Percentiles rank a stretch among this genome's conserved stretches.
These are phyloP conservation scores for Sebastes hubbsi DNA, from an alignment of 2,797 vertebrate genomes.

Conservation along the genomic window DNA sequence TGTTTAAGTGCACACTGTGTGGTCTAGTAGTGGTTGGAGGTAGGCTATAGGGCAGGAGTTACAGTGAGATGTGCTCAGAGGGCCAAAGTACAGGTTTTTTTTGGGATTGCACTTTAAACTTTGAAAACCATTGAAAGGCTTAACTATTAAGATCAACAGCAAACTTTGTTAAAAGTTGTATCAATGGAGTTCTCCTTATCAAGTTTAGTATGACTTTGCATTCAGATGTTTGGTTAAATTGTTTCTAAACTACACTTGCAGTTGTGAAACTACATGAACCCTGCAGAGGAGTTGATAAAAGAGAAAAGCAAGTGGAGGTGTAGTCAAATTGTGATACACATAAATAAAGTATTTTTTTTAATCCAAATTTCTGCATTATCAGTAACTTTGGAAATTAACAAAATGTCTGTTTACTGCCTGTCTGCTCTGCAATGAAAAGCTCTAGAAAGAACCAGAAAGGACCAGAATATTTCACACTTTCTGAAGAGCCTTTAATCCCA, in stretches of 20 bases:
- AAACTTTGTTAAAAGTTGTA: background rate
- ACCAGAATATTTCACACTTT: background rate
- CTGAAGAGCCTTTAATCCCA: background rate
- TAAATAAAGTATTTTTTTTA: background rate
- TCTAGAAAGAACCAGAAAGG: no score
- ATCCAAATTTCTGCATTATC: background rate
- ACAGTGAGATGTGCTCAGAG: background rate
- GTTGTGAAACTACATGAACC: background rate
- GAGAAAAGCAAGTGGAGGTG: background rate
- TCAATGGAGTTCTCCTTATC: background rate
- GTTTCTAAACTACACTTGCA: background rate
- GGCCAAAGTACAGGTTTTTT: conserved; percentile 36
- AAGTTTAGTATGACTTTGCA: background rate
- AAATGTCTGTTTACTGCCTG: background rate
- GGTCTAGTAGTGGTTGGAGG: background rate
- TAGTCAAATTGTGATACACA: rapidly evolving
- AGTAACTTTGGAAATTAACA: background rate
- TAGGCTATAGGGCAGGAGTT: background rate
- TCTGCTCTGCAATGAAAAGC: background rate
- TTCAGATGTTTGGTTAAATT: background rate
- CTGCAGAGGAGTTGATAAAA: background rate
- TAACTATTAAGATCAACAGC: background rate
- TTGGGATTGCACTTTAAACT: conserved; percentile 27
- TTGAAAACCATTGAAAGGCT: background rate
- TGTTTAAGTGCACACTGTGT: background rate